A percentile compares a stretch with the other conserved stretches of the same genome.
Conservation (phyloP, 2,113 vertebrate species). For the Uropsilus gracilis region DNA sequence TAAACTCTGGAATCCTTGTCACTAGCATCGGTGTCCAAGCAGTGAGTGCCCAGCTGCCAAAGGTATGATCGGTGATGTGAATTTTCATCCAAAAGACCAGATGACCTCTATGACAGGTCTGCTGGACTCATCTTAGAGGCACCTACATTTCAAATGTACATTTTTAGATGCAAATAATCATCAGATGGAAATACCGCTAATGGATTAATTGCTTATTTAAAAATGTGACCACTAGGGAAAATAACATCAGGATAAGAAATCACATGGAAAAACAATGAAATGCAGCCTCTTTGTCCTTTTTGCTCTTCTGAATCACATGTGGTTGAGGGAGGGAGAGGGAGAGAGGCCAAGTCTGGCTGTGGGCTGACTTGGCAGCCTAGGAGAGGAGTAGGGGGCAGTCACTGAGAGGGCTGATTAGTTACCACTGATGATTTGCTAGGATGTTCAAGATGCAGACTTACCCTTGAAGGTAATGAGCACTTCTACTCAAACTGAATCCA, state of each 20-base stretch:
- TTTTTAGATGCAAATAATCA: background rate
- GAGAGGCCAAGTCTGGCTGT: background rate
- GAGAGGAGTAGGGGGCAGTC: too few relatives aligned
- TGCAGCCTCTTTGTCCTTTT: background rate
- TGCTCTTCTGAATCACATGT: background rate
- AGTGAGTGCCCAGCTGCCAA: background rate
- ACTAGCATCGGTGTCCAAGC: background rate
- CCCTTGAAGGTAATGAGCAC: background rate
- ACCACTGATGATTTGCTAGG: background rate
- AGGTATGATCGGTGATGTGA: background rate
- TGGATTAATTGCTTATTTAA: background rate
- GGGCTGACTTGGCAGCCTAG: background rate
- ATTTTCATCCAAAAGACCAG: background rate
- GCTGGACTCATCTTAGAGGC: background rate
- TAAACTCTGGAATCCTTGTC: background rate
- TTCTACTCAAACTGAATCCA: background rate
- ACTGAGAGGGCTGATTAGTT: background rate
- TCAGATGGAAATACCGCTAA: background rate
- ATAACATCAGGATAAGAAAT: background rate
- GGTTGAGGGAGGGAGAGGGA: background rate
- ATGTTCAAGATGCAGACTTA: background rate
- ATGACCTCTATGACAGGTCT: background rate
- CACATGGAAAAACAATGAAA: background rate
- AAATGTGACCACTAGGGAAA: background rate
- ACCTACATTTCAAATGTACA: background rate